These are phyloP conservation scores for Drosophila carrolli DNA, from an alignment of 1,140 invertebrate genomes.

Conservation along the genomic window DNA sequence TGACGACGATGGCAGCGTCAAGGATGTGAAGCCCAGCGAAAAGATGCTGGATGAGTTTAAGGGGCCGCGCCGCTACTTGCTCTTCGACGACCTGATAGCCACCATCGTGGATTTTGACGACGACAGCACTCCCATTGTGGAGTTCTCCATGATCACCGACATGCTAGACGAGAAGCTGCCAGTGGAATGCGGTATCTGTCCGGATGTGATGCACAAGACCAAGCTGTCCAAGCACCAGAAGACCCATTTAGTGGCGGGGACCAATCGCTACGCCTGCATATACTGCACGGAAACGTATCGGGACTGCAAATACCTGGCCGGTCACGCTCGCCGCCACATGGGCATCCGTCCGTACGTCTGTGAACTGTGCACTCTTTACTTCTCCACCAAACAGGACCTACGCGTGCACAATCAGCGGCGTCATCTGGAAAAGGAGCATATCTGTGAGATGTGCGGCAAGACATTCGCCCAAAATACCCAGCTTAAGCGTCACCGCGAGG, in stretches of 20 bases:
- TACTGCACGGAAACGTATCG: constrained; percentile 76
- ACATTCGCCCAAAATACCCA: constrained; percentile 78
- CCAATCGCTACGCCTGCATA: constrained; percentile 75
- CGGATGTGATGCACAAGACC: constrained; percentile 73
- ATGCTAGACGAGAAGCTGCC: constrained; percentile 67
- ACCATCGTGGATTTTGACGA: constrained; percentile 78
- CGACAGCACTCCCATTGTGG: constrained; percentile 72
- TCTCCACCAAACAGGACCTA: constrained; percentile 78
- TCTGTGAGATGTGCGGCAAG: constrained; percentile 80
- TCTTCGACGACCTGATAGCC: constrained; percentile 77
- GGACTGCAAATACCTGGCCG: constrained; percentile 78
- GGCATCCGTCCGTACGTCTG: constrained; percentile 79
- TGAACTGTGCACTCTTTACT: constrained; percentile 74
- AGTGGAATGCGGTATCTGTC: constrained; percentile 78
- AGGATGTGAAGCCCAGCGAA: constrained; percentile 52
- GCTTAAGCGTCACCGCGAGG: constrained; percentile 73
- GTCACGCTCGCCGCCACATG: constrained; percentile 77
- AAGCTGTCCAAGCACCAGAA: constrained; percentile 72
- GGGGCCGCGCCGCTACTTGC: constrained; percentile 66
- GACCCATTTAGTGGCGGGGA: constrained; percentile 68
- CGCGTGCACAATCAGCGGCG: constrained; percentile 76
- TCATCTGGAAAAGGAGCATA: constrained; percentile 76
- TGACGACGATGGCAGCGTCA: constrained; percentile 29
- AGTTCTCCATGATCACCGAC: constrained; percentile 69
- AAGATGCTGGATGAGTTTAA: constrained; percentile 69